Evolutionary conservation across 2,888 invertebrate genomes (phyloP), one percentile per base, ranked within the genome.

Genomic region (Melinaea marsaeus): DNA sequence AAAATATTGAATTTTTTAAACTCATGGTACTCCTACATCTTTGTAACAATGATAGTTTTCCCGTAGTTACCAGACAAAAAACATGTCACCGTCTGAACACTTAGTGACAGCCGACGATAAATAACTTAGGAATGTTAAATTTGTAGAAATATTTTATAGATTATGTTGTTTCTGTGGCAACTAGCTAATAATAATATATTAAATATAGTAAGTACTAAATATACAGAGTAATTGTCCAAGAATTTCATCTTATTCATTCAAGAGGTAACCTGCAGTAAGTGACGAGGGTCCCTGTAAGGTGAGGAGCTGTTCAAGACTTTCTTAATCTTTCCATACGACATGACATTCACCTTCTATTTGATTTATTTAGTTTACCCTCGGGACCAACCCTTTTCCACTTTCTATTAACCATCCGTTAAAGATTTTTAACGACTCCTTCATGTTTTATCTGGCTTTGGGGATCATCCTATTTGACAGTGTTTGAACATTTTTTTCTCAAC

Each of bases 41-140:
- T 32, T 9, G 9, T 51, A 51, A 51, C 51, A 51, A 51, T 51
- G 32, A 51, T 51, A 51, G 51, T 51, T 51, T 51, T 51, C 51
- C 32, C 32, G 51, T 51, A 51, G 51, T 51, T 51, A 32, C 51
- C 11, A 51, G 51, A 51, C 51, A 51, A 51, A 51, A 51, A 51
- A 51, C 56, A 57, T 37, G 34, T 35, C n/a, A 13, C 42, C 22
- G 48, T 47, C 57, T 55, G 32, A 45, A 56, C 47, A 60, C 57
- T 51, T 32, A 9, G 55, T 67, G 66, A 67, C 69, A 69, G 48
- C 54, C 63, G 63, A 32, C 32, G 51, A 51, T 32, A 51, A 51
- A 51, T 32, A 32, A n/a, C 51, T 9, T 7, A 51, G 51, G 51
- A 51, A 51, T 51, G 51, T 51, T 32, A 7, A 51, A 32, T 51